These are phyloP conservation scores for Tragelaphus buxtoni DNA, from an alignment of 2,113 vertebrate genomes.

Conservation along the genomic window DNA sequence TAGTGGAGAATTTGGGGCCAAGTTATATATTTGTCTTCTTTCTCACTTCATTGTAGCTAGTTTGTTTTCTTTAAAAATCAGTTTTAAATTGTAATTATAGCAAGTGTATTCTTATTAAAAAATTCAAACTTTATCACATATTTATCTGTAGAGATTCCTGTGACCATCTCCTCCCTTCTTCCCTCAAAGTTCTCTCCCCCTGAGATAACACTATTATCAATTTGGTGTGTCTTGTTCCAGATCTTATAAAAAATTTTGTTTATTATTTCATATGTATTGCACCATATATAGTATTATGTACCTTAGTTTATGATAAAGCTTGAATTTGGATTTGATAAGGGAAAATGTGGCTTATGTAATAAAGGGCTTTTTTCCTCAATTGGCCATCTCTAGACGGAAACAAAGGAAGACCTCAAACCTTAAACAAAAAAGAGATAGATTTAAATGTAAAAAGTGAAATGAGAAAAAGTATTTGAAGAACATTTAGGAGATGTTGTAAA, in stretches of 20 bases:
- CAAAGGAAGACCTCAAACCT: background rate
- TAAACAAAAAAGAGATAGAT: background rate
- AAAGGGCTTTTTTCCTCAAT: background rate
- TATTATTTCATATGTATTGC: slow-evolving; percentile 1
- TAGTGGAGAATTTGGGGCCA: background rate
- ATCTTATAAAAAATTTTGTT: background rate
- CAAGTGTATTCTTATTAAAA: background rate
- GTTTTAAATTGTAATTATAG: background rate
- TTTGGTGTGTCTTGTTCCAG: background rate
- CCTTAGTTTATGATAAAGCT: background rate
- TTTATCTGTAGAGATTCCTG: background rate
- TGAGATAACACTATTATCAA: background rate
- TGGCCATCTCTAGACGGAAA: background rate
- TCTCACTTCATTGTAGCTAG: background rate
- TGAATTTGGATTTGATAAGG: background rate
- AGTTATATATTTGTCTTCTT: background rate
- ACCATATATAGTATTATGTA: background rate
- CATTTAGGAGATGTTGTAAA: background rate
- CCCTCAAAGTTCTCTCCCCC: background rate
- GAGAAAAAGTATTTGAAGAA: background rate
- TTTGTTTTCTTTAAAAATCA: slow-evolving; percentile 20
- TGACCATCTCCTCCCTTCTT: background rate
- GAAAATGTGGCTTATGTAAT: background rate
- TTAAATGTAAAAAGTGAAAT: slow-evolving; percentile 24
- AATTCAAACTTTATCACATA: background rate